Conservation (phyloP, 35 echinoderm and acorn worm species). For the Heliocidaris erythrogramma region DNA sequence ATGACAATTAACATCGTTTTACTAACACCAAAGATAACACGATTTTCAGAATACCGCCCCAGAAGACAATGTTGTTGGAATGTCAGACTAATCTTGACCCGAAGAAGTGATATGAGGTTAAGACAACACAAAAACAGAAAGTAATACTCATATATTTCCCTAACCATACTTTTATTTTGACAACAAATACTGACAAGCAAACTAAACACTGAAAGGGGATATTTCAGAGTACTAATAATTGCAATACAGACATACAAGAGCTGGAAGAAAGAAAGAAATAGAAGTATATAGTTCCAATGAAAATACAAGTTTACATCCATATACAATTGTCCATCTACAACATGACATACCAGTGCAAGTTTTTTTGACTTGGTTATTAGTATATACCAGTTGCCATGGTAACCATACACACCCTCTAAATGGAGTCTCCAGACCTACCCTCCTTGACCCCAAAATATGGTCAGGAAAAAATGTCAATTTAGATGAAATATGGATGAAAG, state of each 20-base stretch:
- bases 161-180: not conserved
- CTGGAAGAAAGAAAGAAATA: too few species aligned
- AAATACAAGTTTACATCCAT: too few species aligned
- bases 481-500: not conserved
- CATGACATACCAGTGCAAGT: too few species aligned
- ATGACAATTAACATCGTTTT: too few species aligned
- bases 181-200: constrained; percentile 1
- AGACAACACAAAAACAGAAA: not conserved
- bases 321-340: too few species aligned
- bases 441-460: constrained; percentile 7
- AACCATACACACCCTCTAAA: not conserved
- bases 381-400: not conserved
- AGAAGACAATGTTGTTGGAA: not conserved
- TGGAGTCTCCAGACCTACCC: not conserved
- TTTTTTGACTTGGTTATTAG: too few species aligned
- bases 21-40: too few species aligned
- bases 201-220: not conserved
- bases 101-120: not conserved
- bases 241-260: too few species aligned
- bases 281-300: too few species aligned
- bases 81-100: not conserved
- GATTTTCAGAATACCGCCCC: too few species aligned
- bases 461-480: not conserved
- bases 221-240: not conserved
- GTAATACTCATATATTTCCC: not conserved